A percentile compares a stretch with the other conserved stretches of the same genome.
Evolutionary conservation across 2,888 invertebrate genomes (phyloP).

Genomic region (Drosophila monieri): DNA sequence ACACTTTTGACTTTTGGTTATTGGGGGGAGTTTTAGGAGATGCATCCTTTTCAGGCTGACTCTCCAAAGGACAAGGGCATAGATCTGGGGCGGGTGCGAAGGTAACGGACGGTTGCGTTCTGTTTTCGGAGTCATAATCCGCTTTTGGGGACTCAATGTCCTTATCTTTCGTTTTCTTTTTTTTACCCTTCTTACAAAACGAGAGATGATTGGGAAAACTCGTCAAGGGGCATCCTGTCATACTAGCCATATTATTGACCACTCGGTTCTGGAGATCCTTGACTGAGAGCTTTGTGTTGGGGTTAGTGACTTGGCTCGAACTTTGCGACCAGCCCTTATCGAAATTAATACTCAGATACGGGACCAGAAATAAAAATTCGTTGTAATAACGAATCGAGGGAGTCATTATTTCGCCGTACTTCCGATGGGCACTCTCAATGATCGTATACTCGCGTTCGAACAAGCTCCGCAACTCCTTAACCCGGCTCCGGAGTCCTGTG

Average conservation of each 20-base stretch:
- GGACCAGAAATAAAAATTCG: constrained; percentile 60
- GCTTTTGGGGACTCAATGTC: neutral
- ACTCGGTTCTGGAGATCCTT: neutral
- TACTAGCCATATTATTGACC: neutral
- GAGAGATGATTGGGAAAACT: neutral
- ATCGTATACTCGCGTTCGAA: constrained; percentile 53
- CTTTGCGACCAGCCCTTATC: neutral
- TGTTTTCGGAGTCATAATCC: neutral
- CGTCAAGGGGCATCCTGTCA: neutral
- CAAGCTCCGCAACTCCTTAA: constrained; percentile 30
- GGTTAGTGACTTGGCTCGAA: neutral
- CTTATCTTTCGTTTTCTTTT: neutral
- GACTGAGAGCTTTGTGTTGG: neutral
- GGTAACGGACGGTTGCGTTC: neutral
- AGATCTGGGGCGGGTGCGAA: neutral
- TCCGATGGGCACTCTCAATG: constrained; percentile 35
- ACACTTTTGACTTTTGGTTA: neutral
- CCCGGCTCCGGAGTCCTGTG: constrained; percentile 27
- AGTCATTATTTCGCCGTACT: constrained; percentile 6
- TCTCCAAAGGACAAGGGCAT: neutral
- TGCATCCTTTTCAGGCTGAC: neutral
- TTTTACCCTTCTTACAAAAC: neutral
- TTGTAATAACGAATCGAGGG: constrained; percentile 56
- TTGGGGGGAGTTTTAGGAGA: neutral
- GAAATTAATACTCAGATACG: constrained; percentile 25